Base-by-base conservation (phyloP, 2,113 vertebrate species). In the Eretmochelys imbricata region DNA sequence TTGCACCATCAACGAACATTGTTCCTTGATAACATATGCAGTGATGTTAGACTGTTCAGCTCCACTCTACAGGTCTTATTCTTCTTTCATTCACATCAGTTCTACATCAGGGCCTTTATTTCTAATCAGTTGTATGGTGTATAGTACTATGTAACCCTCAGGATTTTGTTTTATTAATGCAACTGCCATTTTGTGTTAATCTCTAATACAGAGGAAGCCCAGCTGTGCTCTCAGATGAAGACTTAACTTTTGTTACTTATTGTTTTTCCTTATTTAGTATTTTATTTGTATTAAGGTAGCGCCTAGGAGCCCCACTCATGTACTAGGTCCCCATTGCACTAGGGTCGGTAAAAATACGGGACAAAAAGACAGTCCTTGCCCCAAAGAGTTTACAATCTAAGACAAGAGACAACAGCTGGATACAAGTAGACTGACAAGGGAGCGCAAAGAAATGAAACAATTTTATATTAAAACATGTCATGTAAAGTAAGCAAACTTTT, bases 171-270 rank as follows among this genome's bases (percentile, higher is more conserved):
- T 88, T 9, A 59, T 72, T 20, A 0, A 1, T 1, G 65, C 79
- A 95, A 84, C 78, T 92, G 79, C 78, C 27, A 75, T 75, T 27
- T 8, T 3, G 80, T 54, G 2, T 91, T 88, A 7, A 1, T 27
- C 88, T 46, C 51, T 80, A 24, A 49, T 17, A 25, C 0, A 0
- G 80, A 62, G 49, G 82, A 79, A 69, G 59, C 0, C 0, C 46
- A 82, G 0, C 42, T 1, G 0, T 87, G 35, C 25, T 97, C 89
- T 94, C 62, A 75, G 76, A 54, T 42, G 75, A 27, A 35, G 57
- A 13, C 16, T 89, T 91, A 12, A 9, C 62, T 84, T 7, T n/a
- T 49, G 10, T 82, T 51, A 80, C 6, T 51, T 35, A 50, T 92
- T 86, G 12, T 62, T 88, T 90, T 93, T 29, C 20, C 6, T 19